A percentile compares a stretch with the other conserved stretches of the same genome.
Evolutionary conservation across 2,113 vertebrate genomes (phyloP).

Genomic region (Campylomormyrus tamandua): DNA sequence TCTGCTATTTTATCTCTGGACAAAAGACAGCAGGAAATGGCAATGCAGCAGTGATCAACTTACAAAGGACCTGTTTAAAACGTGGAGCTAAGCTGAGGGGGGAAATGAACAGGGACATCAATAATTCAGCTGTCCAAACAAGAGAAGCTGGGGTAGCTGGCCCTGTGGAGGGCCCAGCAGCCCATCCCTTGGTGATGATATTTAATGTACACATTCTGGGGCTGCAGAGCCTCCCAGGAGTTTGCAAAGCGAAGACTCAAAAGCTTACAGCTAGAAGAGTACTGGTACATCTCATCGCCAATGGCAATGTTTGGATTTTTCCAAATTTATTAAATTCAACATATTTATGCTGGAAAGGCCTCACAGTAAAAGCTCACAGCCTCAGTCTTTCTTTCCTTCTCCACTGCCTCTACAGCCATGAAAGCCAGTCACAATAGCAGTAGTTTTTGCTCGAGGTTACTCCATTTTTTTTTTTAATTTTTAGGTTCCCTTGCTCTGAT

Average conservation of each 20-base stretch:
- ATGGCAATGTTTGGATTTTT: conserved; percentile 41
- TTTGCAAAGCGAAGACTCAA: conserved; percentile 25
- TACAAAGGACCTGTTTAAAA: conserved; percentile 19
- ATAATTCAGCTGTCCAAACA: conserved; percentile 58
- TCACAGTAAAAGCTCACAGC: neutral
- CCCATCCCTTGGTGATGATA: conserved; percentile 47
- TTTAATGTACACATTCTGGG: conserved; percentile 40
- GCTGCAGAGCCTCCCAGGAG: conserved; percentile 37
- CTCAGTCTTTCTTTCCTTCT: neutral
- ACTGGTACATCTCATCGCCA: conserved; percentile 38
- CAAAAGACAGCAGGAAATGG: conserved; percentile 29
- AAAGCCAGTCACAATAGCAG: neutral
- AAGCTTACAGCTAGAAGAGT: conserved; percentile 39
- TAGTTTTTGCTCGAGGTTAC: neutral
- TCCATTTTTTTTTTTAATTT: neutral
- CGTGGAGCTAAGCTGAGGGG: conserved; percentile 29
- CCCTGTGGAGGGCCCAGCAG: conserved; percentile 36
- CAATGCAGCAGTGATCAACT: conserved; percentile 25
- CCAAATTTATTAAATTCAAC: conserved; percentile 41
- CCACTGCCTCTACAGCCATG: neutral
- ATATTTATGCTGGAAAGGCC: conserved; percentile 27
- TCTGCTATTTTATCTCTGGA: conserved; percentile 41
- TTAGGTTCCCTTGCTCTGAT: neutral
- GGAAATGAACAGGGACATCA: conserved; percentile 45
- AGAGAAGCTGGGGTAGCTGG: conserved; percentile 39